Conservation (phyloP, 2,888 invertebrate genomes). For the Branchellion lobata region DNA sequence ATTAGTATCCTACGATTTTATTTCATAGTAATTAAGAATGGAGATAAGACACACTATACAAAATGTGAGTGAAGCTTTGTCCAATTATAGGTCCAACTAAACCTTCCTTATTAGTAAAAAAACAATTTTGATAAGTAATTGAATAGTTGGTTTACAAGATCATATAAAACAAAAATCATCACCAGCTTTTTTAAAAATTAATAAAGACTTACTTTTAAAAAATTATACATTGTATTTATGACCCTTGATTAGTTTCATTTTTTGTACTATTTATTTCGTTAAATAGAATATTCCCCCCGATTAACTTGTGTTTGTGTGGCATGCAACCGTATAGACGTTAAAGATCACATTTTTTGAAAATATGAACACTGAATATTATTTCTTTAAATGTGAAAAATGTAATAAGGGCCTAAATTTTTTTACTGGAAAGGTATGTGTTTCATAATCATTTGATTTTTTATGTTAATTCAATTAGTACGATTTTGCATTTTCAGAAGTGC, state of each 20-base stretch:
- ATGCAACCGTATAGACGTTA: no score
- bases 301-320: no score
- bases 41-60: not conserved
- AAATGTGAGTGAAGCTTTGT: slow-evolving; percentile 8
- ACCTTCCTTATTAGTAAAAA: not conserved
- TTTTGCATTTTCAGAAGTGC: slow-evolving; percentile 29
- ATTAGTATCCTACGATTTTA: not conserved
- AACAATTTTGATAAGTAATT: not conserved
- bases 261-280: not conserved
- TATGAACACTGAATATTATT: no score
- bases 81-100: slow-evolving; percentile 11
- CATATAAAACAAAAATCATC: not conserved
- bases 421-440: slow-evolving; percentile 25
- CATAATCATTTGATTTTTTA: not conserved
- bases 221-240: no score
- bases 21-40: not conserved
- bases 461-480: not conserved
- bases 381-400: slow-evolving; percentile 13
- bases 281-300: not conserved
- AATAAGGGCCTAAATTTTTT: slow-evolving; percentile 6
- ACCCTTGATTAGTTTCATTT: not conserved
- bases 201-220: not conserved
- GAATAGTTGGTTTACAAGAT: not conserved
- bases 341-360: no score
- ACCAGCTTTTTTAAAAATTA: not conserved